Evolutionary conservation across 2,113 vertebrate species (phyloP), one percentile per base, ranked within the genome.

Genomic region (Lanius ludovicianus): DNA sequence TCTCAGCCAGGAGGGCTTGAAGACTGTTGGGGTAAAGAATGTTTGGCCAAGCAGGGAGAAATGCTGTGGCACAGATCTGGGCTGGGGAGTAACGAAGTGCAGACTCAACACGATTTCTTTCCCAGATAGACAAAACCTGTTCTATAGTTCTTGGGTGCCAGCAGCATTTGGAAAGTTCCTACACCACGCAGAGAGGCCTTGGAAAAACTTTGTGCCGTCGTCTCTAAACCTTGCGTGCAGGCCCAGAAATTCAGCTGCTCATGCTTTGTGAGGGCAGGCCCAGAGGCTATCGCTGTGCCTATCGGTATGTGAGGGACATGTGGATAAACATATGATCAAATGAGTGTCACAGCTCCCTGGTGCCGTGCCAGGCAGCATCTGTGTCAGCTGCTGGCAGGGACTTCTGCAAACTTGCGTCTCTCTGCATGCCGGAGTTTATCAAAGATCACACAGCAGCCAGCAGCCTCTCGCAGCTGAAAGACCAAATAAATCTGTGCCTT

Each of bases 361-460:
- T 96, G 76, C 50, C 2, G 1, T 49, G 86, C 96, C 96, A 96
- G 88, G 76, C 78, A 94, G 95, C 95, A 90, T 96, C 96, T 90
- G 93, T 93, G 83, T 93, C 92, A 89, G 95, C 92, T 94, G 90
- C 93, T 92, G 92, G 93, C 92, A 78, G 60, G 20, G 64, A 52
- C 93, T 90, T 18, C 12, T 27, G 71, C 52, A 74, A 67, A 87
- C 82, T 85, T 30, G 84, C 1, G 6, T 44, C 41, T 93, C 64
- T 60, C 75, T 47, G 77, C 55, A 69, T 41, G 90, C 89, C 81
- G 1, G 87, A 23, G 60, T 81, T 91, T 91, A 88, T 90, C 89
- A 81, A 14, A 69, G 90, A 84, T 86, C 75, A 41, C 75, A 59
- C 68, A 92, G 84, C 89, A 93, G 91, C 84, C 84, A 69, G 60